Conservation (phyloP, 2,113 vertebrate species). For the Peromyscus leucopus region DNA sequence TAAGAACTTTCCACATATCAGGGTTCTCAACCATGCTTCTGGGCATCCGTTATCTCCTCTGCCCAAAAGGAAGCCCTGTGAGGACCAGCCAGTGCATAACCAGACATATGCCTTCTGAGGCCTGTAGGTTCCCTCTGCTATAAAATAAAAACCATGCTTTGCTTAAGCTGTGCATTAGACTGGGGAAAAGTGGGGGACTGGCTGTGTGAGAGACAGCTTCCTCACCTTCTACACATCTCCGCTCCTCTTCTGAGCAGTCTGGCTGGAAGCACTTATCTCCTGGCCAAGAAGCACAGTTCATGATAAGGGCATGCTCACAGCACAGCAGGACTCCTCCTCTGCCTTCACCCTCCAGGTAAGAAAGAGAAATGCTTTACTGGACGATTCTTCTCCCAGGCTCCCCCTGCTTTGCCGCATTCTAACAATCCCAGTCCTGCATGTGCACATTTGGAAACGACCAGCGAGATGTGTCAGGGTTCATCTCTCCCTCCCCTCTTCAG, state of each 20-base stretch:
- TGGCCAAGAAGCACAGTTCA: not conserved
- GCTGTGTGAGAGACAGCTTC: not conserved
- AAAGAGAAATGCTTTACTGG: not conserved
- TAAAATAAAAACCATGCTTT: not conserved
- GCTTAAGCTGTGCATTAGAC: not conserved
- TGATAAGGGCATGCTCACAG: not conserved
- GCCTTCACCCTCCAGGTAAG: not conserved
- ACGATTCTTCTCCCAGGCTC: not conserved
- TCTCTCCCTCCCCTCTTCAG: slow-evolving; percentile 54
- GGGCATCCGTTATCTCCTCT: not conserved
- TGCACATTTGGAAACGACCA: slow-evolving; percentile 57
- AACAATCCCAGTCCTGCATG: not conserved
- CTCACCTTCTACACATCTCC: not conserved
- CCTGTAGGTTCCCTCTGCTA: not conserved
- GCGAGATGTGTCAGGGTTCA: not conserved
- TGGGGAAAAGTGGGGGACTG: not conserved
- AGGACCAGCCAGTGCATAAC: not conserved
- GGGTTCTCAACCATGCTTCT: not conserved
- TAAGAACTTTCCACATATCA: not conserved
- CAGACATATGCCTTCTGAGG: not conserved
- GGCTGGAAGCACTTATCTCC: not conserved
- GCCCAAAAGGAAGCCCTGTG: not conserved
- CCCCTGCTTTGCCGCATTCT: not conserved
- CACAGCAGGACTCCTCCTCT: not conserved
- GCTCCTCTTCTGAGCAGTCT: not conserved